These are phyloP conservation scores for Nasonia vitripennis DNA, from an alignment of 1,140 invertebrate genomes.

Conservation along the genomic window DNA sequence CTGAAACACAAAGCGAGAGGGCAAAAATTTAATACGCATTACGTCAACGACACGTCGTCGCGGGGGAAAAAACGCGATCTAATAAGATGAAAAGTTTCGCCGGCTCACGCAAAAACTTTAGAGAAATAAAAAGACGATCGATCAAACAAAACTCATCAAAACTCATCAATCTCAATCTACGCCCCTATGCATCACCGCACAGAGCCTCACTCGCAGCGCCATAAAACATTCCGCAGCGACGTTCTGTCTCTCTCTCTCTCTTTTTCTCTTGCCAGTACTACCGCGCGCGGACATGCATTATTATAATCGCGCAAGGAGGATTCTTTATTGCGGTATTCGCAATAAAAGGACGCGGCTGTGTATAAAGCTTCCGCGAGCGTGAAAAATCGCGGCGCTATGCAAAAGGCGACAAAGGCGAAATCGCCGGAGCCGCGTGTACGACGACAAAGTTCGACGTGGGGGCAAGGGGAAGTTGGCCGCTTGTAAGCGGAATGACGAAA, in stretches of 20 bases:
- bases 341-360: constrained; percentile 6
- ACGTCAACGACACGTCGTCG: no score
- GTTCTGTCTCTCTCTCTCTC: no score
- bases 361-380: constrained; percentile 10
- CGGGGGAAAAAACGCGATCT: neutral
- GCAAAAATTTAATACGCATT: no score
- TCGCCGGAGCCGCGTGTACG: neutral
- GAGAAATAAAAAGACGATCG: neutral
- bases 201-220: neutral
- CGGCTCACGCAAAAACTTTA: neutral
- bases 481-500: neutral
- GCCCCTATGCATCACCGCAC: neutral
- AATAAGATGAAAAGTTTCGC: constrained; percentile 13
- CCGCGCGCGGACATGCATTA: neutral
- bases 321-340: constrained; percentile 23
- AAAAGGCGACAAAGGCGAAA: constrained; percentile 2
- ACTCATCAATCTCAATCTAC: constrained; percentile 43
- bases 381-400: constrained; percentile 20
- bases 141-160: constrained; percentile 1
- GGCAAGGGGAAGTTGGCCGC: neutral
- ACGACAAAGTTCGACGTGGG: constrained; percentile 16
- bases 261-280: neutral
- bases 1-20: neutral
- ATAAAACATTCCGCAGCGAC: constrained; percentile 25
- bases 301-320: neutral